These are phyloP conservation scores for Zelostemma sp. DNA, from an alignment of 1,140 invertebrate genomes.

Conservation along the genomic window DNA sequence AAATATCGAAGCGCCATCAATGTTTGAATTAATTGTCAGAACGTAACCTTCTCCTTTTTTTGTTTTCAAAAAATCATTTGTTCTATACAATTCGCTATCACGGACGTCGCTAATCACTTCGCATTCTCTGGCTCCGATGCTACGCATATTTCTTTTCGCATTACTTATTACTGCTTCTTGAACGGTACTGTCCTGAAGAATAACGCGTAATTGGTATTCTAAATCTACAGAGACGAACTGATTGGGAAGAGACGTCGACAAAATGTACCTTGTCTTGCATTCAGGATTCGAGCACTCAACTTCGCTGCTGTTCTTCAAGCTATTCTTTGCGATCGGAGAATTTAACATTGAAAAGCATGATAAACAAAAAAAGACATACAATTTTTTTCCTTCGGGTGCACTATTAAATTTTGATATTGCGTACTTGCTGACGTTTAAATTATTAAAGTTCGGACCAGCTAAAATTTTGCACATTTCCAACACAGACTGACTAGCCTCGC, in stretches of 20 bases:
- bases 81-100: constrained; percentile 18
- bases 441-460: constrained; percentile 20
- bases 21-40: constrained; percentile 32
- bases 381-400: constrained; percentile 19
- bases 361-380: constrained; percentile 19
- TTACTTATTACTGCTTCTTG: too few species aligned
- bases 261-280: constrained; percentile 3
- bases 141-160: too few species aligned
- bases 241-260: too few species aligned
- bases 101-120: constrained; percentile 9
- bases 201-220: too few species aligned
- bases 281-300: not conserved
- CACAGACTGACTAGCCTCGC: constrained; percentile 14
- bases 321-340: constrained; percentile 15
- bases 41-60: constrained; percentile 17
- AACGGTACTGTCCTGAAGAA: too few species aligned
- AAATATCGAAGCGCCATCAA: constrained; percentile 37
- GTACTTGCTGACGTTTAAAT: constrained; percentile 12
- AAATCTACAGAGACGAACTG: too few species aligned
- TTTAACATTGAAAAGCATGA: constrained; percentile 17
- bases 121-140: too few species aligned
- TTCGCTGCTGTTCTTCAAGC: constrained; percentile 17
- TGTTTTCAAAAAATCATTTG: constrained; percentile 8
- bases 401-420: constrained; percentile 27
- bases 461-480: too few species aligned